Base-by-base conservation (phyloP, 2,797 vertebrate genomes). In the Brachyalestes nurse region DNA sequence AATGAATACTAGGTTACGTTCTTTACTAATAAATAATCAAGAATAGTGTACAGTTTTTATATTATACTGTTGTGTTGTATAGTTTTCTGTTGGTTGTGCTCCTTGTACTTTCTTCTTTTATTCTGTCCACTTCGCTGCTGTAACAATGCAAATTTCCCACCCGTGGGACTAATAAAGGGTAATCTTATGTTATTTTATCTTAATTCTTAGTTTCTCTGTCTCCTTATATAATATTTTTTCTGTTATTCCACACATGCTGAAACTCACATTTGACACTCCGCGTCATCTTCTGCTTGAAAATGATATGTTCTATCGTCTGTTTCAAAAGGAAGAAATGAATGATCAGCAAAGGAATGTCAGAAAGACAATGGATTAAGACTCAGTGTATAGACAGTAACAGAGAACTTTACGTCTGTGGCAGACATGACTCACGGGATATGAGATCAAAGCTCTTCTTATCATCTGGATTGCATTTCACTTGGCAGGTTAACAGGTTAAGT, bases 391-490 rank as follows among this genome's bases (percentile, higher is more conserved):
- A 25, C 23, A 70, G 57, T 14, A 12, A 49, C 0, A 76, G 8
- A 62, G 38, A 42, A 14, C 16, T 57, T 25, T 13, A 55, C 19
- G 69, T 62, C 38, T 85, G 21, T 85, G 14, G 57, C 86, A 21
- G 40, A 53, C 86, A 76, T 82, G 87, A 94, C 96, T 90, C 93
- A 99, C 98, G 97, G 87, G 98, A 99, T 92, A 99, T 97, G 77
- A 99, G 96, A 90, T 99, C 97, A 85, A 99, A 99, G 89, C 95
- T 96, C 87, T 97, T 99, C 90, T 96, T 99, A 93, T 99, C 98
- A 6, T 99, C 98, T 0, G 96, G 95, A 76, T 94, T 98, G 86
- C 94, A 95, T 92, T 99, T 99, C 93, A 99, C 98, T 88, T 99
- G 98, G 85, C 97, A 99, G 87, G 97, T 99, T 75, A 99, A 92